Evolutionary conservation across 2,797 vertebrate species (phyloP).

Genomic region (Gymnodraco acuticeps): DNA sequence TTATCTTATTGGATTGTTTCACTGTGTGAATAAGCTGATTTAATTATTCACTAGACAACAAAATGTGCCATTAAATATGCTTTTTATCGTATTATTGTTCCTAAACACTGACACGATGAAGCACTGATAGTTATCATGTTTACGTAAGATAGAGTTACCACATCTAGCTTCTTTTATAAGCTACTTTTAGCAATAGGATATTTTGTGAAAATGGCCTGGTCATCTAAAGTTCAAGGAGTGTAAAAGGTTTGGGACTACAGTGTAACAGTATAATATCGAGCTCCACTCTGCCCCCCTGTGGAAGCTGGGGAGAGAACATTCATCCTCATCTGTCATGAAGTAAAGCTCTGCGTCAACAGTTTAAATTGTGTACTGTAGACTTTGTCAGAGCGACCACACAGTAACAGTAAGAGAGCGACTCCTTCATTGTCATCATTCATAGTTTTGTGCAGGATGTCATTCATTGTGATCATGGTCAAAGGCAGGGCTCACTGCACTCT

Average conservation of each 20-base stretch:
- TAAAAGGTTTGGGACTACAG: neutral
- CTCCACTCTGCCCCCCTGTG: slow-evolving; percentile 6
- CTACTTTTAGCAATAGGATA: neutral
- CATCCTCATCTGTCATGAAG: neutral
- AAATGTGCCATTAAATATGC: neutral
- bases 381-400: slow-evolving; percentile 12
- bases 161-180: neutral
- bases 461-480: slow-evolving; percentile 36
- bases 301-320: neutral
- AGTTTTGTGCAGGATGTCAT: slow-evolving; percentile 26
- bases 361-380: neutral
- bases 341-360: slow-evolving; percentile 49
- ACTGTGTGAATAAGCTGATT: neutral
- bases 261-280: neutral
- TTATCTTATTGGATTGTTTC: neutral
- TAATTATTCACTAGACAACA: neutral
- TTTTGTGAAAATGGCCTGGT: neutral
- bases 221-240: neutral
- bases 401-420: slow-evolving; percentile 16
- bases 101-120: neutral
- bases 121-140: neutral
- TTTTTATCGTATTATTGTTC: neutral
- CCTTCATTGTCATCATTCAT: slow-evolving; percentile 35
- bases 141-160: neutral
- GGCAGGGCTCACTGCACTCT: slow-evolving; percentile 30